phyloP scores from a whole-genome alignment of 2,888 invertebrate genomes.

The Ectemnius cavifrons region DNA sequence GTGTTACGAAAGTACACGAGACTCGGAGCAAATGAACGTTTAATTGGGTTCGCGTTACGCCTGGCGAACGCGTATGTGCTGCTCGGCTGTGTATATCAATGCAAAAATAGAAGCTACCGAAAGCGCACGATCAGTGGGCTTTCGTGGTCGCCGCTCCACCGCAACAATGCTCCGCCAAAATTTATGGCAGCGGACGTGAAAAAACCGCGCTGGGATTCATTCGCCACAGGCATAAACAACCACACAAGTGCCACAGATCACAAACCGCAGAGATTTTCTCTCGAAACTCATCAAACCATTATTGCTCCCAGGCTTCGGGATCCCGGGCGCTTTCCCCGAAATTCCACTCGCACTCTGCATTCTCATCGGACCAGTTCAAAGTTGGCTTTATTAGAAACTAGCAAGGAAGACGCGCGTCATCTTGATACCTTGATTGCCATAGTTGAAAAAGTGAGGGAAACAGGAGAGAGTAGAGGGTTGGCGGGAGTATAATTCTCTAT shows the following conservation, averaged over 20 bases:
- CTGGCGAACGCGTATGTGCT: no score
- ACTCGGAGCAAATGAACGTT: no score
- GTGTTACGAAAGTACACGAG: no score
- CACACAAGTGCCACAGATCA: no score
- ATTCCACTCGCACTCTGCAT: neutral
- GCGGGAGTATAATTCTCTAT: conserved; percentile 45
- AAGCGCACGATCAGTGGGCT: no score
- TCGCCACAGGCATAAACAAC: neutral
- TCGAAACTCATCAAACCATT: no score
- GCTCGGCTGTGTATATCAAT: no score
- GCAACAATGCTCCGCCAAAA: neutral
- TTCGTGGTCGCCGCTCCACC: neutral
- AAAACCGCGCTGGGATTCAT: neutral
- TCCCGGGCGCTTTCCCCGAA: no score
- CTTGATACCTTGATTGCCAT: conserved; percentile 11
- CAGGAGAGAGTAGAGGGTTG: conserved; percentile 21
- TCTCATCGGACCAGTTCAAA: neutral
- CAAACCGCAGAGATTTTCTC: no score
- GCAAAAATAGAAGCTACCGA: no score
- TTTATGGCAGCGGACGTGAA: neutral
- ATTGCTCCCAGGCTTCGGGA: no score
- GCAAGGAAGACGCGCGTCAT: neutral
- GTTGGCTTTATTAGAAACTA: neutral
- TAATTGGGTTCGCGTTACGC: no score
- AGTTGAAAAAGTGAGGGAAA: conserved; percentile 51